Percentiles rank a stretch among this genome's conserved stretches.
phyloP scores from a whole-genome alignment of 2,113 vertebrate species.

The Carassius carassius region DNA sequence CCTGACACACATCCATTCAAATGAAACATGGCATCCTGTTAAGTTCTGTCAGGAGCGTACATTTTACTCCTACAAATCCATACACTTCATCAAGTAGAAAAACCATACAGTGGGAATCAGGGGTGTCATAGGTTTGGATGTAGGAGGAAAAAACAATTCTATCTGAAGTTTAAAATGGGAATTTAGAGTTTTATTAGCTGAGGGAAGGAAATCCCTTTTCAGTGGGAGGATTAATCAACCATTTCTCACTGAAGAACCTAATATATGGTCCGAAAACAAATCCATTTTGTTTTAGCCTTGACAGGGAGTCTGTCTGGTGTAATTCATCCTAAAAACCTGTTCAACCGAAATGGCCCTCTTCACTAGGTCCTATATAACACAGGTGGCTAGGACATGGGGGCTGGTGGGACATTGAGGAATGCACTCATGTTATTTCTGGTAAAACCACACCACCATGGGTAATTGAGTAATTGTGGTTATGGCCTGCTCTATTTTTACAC shows the following conservation, averaged over 20 bases:
- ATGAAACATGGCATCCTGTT: neutral
- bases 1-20: slow-evolving; percentile 15
- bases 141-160: slow-evolving; percentile 74
- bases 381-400: slow-evolving; percentile 41
- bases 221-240: neutral
- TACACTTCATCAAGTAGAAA: neutral
- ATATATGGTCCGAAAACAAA: slow-evolving; percentile 43
- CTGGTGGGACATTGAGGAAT: slow-evolving; percentile 36
- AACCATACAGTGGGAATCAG: neutral
- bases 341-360: slow-evolving; percentile 67
- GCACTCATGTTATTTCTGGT: slow-evolving; percentile 42
- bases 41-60: too few relatives aligned
- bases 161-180: slow-evolving; percentile 66
- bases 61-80: neutral
- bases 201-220: neutral
- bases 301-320: slow-evolving; percentile 60
- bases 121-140: slow-evolving; percentile 73
- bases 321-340: slow-evolving; percentile 69
- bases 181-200: slow-evolving; percentile 63
- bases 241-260: slow-evolving; percentile 17
- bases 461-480: slow-evolving; percentile 64
- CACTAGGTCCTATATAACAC: slow-evolving; percentile 67
- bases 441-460: slow-evolving; percentile 56
- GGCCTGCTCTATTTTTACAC: slow-evolving; percentile 60
- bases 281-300: slow-evolving; percentile 65